Percentiles rank a stretch among this genome's conserved stretches.
Evolutionary conservation across 2,113 vertebrate species (phyloP).

Genomic region (Psettodes erumei): DNA sequence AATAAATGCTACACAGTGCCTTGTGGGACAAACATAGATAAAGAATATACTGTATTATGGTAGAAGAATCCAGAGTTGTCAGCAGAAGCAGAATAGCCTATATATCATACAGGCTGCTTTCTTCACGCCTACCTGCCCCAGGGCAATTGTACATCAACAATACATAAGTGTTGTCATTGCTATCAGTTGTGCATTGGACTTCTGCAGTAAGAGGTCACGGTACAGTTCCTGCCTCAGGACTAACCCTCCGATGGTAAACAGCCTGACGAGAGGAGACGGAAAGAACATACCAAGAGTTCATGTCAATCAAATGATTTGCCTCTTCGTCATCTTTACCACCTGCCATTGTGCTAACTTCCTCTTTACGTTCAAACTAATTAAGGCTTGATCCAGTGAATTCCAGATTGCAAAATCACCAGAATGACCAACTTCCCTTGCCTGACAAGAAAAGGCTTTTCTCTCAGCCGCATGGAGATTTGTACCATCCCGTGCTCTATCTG

Average conservation of each 20-base stretch:
- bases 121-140: conserved; percentile 24
- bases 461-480: conserved; percentile 27
- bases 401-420: conserved; percentile 40
- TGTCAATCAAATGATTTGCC: conserved; percentile 50
- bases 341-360: not conserved
- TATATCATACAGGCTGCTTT: conserved; percentile 57
- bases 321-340: conserved; percentile 24
- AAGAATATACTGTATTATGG: conserved; percentile 25
- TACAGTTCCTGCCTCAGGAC: conserved; percentile 49
- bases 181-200: conserved; percentile 65
- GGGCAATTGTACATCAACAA: conserved; percentile 57
- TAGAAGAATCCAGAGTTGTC: conserved; percentile 51
- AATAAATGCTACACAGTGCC: conserved; percentile 21
- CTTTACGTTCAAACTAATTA: conserved; percentile 32
- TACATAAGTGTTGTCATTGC: conserved; percentile 48
- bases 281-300: conserved; percentile 43
- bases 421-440: conserved; percentile 29
- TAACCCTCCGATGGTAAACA: conserved; percentile 34
- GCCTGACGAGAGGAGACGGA: conserved; percentile 8
- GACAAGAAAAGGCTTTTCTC: conserved; percentile 22
- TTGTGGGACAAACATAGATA: conserved; percentile 35
- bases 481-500: conserved; percentile 34
- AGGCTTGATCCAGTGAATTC: conserved; percentile 11
- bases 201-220: conserved; percentile 58
- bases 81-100: conserved; percentile 46